phyloP scores from a whole-genome alignment of 2,113 vertebrate genomes.

The Regulus satrapa region DNA sequence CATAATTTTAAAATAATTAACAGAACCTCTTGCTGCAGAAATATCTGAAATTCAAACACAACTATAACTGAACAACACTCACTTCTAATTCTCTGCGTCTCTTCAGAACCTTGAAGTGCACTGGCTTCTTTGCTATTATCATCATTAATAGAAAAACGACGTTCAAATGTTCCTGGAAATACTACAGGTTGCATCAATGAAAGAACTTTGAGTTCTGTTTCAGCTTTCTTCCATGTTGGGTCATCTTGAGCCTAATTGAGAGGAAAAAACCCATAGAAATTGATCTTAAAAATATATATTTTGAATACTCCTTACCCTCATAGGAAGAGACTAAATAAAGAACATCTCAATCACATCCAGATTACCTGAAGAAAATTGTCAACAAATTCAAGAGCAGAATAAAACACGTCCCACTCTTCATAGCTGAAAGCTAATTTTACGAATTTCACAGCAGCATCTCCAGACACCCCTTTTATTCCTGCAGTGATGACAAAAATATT shows the following conservation, averaged over 20 bases:
- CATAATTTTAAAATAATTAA: neutral
- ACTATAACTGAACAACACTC: neutral
- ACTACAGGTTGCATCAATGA: conserved; percentile 72
- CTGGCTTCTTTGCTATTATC: neutral
- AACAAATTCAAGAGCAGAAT: conserved; percentile 70
- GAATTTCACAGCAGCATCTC: conserved; percentile 82
- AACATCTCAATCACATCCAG: neutral
- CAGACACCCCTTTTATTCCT: conserved; percentile 79
- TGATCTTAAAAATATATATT: neutral
- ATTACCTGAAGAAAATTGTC: conserved; percentile 81
- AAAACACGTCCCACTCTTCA: conserved; percentile 82
- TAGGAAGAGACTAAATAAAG: neutral
- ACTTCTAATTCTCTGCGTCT: conserved; percentile 37
- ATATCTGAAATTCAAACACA: neutral
- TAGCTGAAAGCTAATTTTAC: conserved; percentile 86
- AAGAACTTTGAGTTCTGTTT: conserved; percentile 82
- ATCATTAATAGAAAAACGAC: neutral
- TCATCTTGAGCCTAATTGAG: conserved; percentile 73
- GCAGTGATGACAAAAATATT: conserved; percentile 2
- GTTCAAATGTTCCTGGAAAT: conserved; percentile 61
- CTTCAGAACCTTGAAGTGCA: neutral
- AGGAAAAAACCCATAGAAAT: neutral
- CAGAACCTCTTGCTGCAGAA: neutral
- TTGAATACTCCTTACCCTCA: neutral
- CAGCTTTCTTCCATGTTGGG: conserved; percentile 73